phyloP scores from a whole-genome alignment of 2,888 invertebrate genomes.

The Eupsilia transversa region DNA sequence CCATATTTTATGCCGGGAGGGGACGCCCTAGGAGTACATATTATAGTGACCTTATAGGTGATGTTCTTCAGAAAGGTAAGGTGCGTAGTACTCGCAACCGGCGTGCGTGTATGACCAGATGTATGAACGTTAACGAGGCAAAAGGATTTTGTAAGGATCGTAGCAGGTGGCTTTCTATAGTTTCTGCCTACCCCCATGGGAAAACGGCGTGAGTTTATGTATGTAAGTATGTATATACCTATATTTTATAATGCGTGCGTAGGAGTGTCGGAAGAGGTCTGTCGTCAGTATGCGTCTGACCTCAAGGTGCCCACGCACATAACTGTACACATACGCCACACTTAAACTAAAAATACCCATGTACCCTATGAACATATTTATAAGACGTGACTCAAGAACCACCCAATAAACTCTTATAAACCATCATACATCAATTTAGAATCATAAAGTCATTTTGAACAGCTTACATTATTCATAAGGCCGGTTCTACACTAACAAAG shows the following conservation, averaged over 20 bases:
- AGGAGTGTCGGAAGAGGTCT: slow-evolving; percentile 76
- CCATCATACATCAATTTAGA: slow-evolving; percentile 52
- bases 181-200: too few relatives aligned
- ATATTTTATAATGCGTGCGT: slow-evolving; percentile 67
- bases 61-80: too few relatives aligned
- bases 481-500: slow-evolving; percentile 35
- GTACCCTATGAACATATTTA: slow-evolving; percentile 44
- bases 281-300: slow-evolving; percentile 76
- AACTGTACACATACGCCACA: slow-evolving; percentile 76
- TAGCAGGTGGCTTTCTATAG: too few relatives aligned
- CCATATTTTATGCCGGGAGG: slow-evolving; percentile 58
- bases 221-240: too few relatives aligned
- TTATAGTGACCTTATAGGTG: too few relatives aligned
- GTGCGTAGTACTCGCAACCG: too few relatives aligned
- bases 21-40: too few relatives aligned
- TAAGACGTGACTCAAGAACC: slow-evolving; percentile 37
- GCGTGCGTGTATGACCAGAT: too few relatives aligned
- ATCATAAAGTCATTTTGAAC: slow-evolving; percentile 60
- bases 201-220: too few relatives aligned
- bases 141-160: too few relatives aligned
- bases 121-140: too few relatives aligned
- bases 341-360: slow-evolving; percentile 55
- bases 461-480: slow-evolving; percentile 55
- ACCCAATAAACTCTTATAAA: slow-evolving; percentile 34
- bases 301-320: slow-evolving; percentile 81